Conservation (phyloP, 2,113 vertebrate species). For the Oryzias curvinotus region DNA sequence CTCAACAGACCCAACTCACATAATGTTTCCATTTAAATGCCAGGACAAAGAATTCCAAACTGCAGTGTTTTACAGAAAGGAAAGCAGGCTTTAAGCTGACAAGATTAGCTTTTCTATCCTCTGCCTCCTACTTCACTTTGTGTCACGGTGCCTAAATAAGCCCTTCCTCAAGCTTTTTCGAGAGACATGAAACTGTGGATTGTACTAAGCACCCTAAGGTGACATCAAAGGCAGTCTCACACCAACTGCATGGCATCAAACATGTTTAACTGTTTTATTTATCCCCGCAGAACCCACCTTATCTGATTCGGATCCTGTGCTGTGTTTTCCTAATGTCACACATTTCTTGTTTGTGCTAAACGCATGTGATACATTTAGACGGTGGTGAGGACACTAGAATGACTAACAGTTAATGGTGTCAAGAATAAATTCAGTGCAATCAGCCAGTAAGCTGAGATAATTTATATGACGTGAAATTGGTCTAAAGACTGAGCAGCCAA, state of each 20-base stretch:
- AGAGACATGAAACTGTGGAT: constrained; percentile 59
- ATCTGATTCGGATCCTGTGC: constrained; percentile 19
- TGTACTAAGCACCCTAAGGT: constrained; percentile 42
- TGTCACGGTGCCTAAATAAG: constrained; percentile 68
- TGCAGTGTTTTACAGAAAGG: constrained; percentile 59
- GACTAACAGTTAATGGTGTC: not conserved
- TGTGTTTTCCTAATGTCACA: constrained; percentile 2
- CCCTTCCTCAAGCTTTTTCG: constrained; percentile 56
- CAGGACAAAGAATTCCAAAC: constrained; percentile 67
- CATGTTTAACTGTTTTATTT: constrained; percentile 37
- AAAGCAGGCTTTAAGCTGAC: constrained; percentile 66
- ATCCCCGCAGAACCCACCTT: constrained; percentile 13
- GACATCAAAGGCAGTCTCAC: constrained; percentile 40
- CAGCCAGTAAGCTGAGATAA: constrained; percentile 6
- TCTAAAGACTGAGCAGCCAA: not conserved
- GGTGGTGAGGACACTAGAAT: not conserved
- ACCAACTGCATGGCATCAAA: constrained; percentile 37
- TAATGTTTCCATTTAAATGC: constrained; percentile 71
- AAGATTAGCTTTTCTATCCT: constrained; percentile 74
- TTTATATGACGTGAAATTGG: constrained; percentile 13
- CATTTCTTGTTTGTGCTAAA: constrained; percentile 4
- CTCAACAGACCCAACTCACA: constrained; percentile 61
- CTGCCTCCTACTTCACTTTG: constrained; percentile 65
- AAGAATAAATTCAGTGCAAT: constrained; percentile 15
- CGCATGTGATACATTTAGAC: not conserved